Percentiles rank a stretch among this genome's conserved stretches.
Evolutionary conservation across 2,888 invertebrate genomes (phyloP).

Genomic region (Hecatera dysodea): DNA sequence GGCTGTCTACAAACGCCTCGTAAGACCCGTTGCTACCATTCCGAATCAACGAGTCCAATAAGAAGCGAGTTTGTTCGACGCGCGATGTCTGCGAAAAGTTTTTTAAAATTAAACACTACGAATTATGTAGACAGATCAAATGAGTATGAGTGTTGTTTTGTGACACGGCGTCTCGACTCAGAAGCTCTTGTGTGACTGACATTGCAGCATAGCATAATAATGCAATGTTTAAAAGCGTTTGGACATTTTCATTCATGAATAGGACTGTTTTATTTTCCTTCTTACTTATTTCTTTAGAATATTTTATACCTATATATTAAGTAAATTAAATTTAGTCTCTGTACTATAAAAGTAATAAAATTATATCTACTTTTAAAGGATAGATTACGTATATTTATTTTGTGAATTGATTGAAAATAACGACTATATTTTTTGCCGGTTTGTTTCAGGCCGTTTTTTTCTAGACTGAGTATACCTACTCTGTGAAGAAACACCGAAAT

Average conservation of each 20-base stretch:
- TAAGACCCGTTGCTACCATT: conserved; percentile 86
- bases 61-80: conserved; percentile 79
- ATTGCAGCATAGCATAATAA: conserved; percentile 1
- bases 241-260: not conserved
- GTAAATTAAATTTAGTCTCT: no score
- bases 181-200: conserved; percentile 23
- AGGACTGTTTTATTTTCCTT: not conserved
- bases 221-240: not conserved
- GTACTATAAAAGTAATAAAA: no score
- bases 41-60: conserved; percentile 83
- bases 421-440: no score
- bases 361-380: no score
- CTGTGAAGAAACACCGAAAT: no score
- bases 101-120: conserved; percentile 1
- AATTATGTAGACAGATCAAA: not conserved
- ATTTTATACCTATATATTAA: no score
- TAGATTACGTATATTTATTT: no score
- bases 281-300: not conserved
- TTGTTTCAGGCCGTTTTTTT: no score
- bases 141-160: conserved; percentile 1
- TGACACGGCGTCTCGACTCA: conserved; percentile 12
- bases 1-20: conserved; percentile 89
- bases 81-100: conserved; percentile 80
- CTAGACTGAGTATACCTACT: no score
- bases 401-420: no score